Evolutionary conservation across 1,140 invertebrate species (phyloP).

Genomic region (Heliconius hewitsoni): DNA sequence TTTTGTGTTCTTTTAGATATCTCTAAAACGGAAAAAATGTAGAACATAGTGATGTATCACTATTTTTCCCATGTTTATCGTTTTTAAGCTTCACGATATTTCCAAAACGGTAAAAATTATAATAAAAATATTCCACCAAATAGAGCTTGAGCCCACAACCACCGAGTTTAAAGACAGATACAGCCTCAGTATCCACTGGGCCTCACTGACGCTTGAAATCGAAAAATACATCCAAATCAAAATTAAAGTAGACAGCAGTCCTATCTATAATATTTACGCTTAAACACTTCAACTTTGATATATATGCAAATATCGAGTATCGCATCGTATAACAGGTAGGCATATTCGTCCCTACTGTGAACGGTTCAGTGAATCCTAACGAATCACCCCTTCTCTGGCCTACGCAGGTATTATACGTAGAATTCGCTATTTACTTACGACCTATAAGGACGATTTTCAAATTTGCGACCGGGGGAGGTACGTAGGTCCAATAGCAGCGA

Average conservation of each 20-base stretch:
- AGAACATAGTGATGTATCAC: no score
- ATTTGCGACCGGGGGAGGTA: constrained; percentile 53
- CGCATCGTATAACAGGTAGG: constrained; percentile 65
- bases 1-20: no score
- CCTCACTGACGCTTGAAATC: background rate
- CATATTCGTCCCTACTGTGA: constrained; percentile 69
- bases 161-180: no score
- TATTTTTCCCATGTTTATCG: no score
- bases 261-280: constrained; percentile 45
- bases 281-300: constrained; percentile 63
- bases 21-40: no score
- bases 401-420: constrained; percentile 42
- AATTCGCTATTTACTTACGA: constrained; percentile 57
- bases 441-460: constrained; percentile 42
- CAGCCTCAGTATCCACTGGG: background rate
- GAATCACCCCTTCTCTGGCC: constrained; percentile 63
- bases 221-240: background rate
- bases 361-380: constrained; percentile 73
- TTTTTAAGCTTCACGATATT: no score
- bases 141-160: background rate
- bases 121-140: no score
- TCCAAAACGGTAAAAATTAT: no score
- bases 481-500: constrained; percentile 43
- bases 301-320: constrained; percentile 77
- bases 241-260: background rate